Base-by-base conservation (phyloP, 2,113 vertebrate species). In the Ciconia stormi region DNA sequence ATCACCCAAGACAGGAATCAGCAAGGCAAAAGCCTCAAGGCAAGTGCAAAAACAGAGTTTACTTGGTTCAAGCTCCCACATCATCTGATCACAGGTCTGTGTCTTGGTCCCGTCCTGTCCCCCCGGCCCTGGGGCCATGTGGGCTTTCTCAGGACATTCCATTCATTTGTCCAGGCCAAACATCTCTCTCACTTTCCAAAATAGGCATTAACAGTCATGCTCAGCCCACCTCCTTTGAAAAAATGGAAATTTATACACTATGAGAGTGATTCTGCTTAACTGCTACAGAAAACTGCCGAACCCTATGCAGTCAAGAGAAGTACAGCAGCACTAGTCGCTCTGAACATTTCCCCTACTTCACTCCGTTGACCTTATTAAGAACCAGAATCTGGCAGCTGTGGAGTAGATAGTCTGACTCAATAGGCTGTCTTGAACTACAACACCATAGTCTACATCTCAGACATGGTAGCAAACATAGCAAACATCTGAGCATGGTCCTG, bases 81-180 rank as follows among this genome's bases (percentile, higher is more conserved):
- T 93, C 50, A 87, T 66, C 55, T 67, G 63, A 83, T 84, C 42
- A 26, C 6, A n/a, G 38, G 38, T 38, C 38, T 38, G 38, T 38
- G 38, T 38, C 38, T 38, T 38, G 38, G 38, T 38, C 38, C 38
- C 8, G 38, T 38, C 38, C 38, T 38, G 38, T 38, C 38, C 12
- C 5, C 16, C 46, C 46, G 1, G 10, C 23, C 52, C 66, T 40
- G 2, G 3, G 83, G 83, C 86, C 77, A 89, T 55, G 77, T 81
- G 86, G 59, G 32, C 73, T 91, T 91, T 92, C 80, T 96, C 83
- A 94, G 76, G 80, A 96, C 91, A 92, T 95, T 94, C 83, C 93
- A 84, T 70, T 74, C 67, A 84, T 92, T 81, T 90, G 61, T n/a
- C 69, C 69, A 91, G 47, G 65, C 72, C 77, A 94, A 82, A 84